Percentiles rank a stretch among this genome's conserved stretches.
These are phyloP conservation scores for Zootoca vivipara DNA, from an alignment of 2,113 vertebrate species.

Conservation along the genomic window DNA sequence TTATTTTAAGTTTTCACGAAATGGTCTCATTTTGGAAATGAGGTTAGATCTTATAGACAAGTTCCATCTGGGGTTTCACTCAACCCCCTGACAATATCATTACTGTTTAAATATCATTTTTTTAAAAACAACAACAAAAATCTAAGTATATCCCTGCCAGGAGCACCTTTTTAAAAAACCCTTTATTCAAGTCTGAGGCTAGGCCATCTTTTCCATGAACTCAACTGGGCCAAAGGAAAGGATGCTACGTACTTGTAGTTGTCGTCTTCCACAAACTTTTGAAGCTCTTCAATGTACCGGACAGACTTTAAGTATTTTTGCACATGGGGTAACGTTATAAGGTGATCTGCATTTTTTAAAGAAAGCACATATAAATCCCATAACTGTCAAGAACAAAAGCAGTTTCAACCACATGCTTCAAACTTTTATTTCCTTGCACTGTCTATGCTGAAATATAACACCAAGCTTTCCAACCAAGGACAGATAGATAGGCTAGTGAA, in stretches of 20 bases:
- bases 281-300: conserved; percentile 94
- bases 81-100: conserved; percentile 20
- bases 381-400: not conserved
- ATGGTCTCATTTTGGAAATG: not conserved
- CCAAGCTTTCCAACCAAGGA: not conserved
- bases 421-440: not conserved
- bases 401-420: not conserved
- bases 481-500: not conserved
- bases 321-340: conserved; percentile 88
- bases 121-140: not conserved
- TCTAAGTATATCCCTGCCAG: not conserved
- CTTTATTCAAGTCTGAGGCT: conserved; percentile 9
- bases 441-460: conserved; percentile 8
- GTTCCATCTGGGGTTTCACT: conserved; percentile 37
- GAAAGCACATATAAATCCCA: not conserved
- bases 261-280: conserved; percentile 97
- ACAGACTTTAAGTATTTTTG: conserved; percentile 96
- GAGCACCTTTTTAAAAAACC: not conserved
- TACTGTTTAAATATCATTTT: conserved; percentile 3
- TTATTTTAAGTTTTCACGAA: conserved; percentile 8
- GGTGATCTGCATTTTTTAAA: conserved; percentile 79
- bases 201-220: not conserved
- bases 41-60: conserved; percentile 8
- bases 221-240: not conserved
- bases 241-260: conserved; percentile 90